Conservation (phyloP, 2,888 invertebrate species). For the Leptinotarsa juncta region DNA sequence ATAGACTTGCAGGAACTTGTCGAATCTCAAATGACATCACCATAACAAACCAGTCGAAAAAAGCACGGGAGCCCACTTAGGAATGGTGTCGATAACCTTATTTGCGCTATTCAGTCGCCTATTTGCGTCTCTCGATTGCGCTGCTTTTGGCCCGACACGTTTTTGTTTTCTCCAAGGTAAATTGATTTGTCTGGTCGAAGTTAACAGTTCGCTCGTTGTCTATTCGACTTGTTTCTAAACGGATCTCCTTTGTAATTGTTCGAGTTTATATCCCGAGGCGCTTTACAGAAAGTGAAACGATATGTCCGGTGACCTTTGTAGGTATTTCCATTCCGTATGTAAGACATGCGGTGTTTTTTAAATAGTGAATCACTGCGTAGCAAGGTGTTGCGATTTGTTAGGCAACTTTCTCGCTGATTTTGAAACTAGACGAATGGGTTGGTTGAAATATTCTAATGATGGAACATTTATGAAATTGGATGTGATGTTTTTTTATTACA, state of each 20-base stretch:
- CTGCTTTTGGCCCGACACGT: neutral
- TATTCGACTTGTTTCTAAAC: conserved; percentile 20
- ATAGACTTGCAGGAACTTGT: conserved; percentile 17
- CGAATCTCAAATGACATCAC: neutral
- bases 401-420: conserved; percentile 14
- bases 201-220: conserved; percentile 15
- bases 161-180: conserved; percentile 30
- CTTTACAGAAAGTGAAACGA: conserved; percentile 45
- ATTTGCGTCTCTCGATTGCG: conserved; percentile 9
- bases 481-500: neutral
- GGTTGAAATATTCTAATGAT: neutral
- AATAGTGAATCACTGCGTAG: conserved; percentile 12
- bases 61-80: neutral
- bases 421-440: conserved; percentile 2
- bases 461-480: neutral
- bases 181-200: conserved; percentile 29
- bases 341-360: conserved; percentile 25
- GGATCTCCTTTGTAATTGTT: conserved; percentile 26
- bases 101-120: neutral
- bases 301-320: conserved; percentile 43
- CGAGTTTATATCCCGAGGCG: conserved; percentile 29
- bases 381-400: conserved; percentile 10
- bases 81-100: conserved; percentile 3
- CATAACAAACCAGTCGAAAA: conserved; percentile 13
- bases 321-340: conserved; percentile 32